Base-by-base conservation (phyloP, 1,140 invertebrate genomes). In the Drosophila orena region DNA sequence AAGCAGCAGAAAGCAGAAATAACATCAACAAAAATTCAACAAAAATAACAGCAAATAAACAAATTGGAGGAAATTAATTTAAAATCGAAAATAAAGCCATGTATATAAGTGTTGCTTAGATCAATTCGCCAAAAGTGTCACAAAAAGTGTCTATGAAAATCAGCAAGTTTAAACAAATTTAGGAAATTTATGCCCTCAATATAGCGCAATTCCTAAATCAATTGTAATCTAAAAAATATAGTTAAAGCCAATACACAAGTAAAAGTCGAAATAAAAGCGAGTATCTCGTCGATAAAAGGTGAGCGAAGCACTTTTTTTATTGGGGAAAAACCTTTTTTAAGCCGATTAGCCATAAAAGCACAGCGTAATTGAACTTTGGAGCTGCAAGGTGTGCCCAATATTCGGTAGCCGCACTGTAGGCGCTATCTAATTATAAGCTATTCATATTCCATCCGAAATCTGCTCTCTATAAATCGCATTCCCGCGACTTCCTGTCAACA, bases 401-500 rank as follows among this genome's bases (percentile, higher is more conserved):
- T 38, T 69, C 27, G 27, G 38, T 30, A 44, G 49, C 27, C 49
- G 37, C 59, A 61, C 64, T 38, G 42, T 70, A 20, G 44, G 58
- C 59, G 46, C 64, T 68, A 64, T 64, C 46, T 73, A 60, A 73
- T 60, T 73, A 72, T 72, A 40, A 50, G 56, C 72, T 77, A 65
- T 80, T 79, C 78, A 73, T 69, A 49, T 72, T 46, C 53, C 42
- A 69, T 47, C 56, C 60, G 22, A 61, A 47, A 53, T 84, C 53
- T 85, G 43, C 72, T 72, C 66, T 65, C 61, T 66, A 57, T 74
- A 73, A 79, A 80, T 61, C 70, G 83, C 70, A 88, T 83, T 83
- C 83, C 79, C 62, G 71, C 79, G 61, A 88, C 83, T 88, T 88
- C 83, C 83, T 88, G 83, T 88, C 81, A 81, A 81, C 81, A 86